A percentile compares a stretch with the other conserved stretches of the same genome.
phyloP scores from a whole-genome alignment of 2,797 vertebrate genomes.

The Neoniphon sammara region DNA sequence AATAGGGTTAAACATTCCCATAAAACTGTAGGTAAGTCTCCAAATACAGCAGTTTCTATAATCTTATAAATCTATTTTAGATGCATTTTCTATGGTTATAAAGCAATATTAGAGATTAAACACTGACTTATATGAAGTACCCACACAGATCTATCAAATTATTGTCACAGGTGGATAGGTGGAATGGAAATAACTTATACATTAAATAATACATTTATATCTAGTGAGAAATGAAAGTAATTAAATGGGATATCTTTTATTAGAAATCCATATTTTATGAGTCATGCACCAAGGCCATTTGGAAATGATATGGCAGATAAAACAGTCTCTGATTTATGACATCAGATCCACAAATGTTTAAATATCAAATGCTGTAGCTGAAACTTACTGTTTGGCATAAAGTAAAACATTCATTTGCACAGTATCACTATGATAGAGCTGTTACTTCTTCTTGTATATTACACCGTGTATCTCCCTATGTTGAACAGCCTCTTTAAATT shows the following conservation, averaged over 20 bases:
- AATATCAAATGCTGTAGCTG: constrained; percentile 11
- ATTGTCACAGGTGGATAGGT: constrained; percentile 19
- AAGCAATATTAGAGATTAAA: constrained; percentile 44
- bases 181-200: constrained; percentile 49
- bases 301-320: constrained; percentile 5
- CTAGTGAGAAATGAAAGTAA: constrained; percentile 25
- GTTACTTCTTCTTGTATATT: neutral
- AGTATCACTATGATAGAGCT: neutral
- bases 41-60: neutral
- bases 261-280: constrained; percentile 41
- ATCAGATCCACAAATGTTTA: constrained; percentile 24
- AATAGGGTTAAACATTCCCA: neutral
- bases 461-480: neutral
- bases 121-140: constrained; percentile 18
- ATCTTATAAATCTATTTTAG: constrained; percentile 12
- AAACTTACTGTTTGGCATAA: neutral
- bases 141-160: too few species aligned
- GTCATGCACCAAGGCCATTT: constrained; percentile 17
- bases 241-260: constrained; percentile 41
- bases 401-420: neutral
- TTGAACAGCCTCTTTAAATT: constrained; percentile 20
- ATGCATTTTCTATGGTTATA: constrained; percentile 11
- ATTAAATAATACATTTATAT: constrained; percentile 51
- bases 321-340: neutral
- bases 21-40: neutral